Evolutionary conservation across 1,140 invertebrate species (phyloP).

Genomic region (Neodiprion virginianus): DNA sequence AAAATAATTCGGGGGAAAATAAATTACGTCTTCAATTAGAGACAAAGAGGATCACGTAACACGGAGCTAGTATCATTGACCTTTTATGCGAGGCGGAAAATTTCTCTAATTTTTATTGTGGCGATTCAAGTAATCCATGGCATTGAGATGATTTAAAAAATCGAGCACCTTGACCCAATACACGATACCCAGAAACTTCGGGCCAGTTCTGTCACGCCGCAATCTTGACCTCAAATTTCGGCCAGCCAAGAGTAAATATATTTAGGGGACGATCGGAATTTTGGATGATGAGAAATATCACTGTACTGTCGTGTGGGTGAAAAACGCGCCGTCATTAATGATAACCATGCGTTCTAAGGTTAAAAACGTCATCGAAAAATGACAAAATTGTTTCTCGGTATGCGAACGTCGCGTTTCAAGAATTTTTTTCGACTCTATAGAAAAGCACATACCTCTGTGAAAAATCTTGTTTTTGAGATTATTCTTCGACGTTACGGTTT

Average conservation of each 20-base stretch:
- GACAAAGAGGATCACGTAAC: too few relatives aligned
- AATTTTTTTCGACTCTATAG: background rate
- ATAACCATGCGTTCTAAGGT: slow-evolving; percentile 38
- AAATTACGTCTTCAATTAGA: too few relatives aligned
- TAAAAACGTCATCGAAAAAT: slow-evolving; percentile 48
- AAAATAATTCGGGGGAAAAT: too few relatives aligned
- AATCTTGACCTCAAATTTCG: background rate
- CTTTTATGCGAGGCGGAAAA: background rate
- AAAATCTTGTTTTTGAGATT: background rate
- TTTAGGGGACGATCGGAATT: background rate
- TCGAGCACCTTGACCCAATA: slow-evolving; percentile 4
- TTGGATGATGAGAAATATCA: background rate
- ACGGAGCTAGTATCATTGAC: too few relatives aligned
- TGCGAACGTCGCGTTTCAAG: background rate
- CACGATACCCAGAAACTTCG: background rate
- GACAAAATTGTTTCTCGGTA: slow-evolving; percentile 14
- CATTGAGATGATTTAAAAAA: background rate
- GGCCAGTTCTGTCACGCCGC: background rate
- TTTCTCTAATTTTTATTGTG: too few relatives aligned
- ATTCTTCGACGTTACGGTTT: slow-evolving; percentile 36
- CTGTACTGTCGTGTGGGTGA: background rate
- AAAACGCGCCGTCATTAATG: slow-evolving; percentile 10
- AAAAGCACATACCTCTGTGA: background rate
- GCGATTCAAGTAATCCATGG: too few relatives aligned
- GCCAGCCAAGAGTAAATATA: too few relatives aligned